Percentiles rank a stretch among this genome's conserved stretches.
These are phyloP conservation scores for Heliconius nattereri DNA, from an alignment of 1,140 invertebrate genomes.

Conservation along the genomic window DNA sequence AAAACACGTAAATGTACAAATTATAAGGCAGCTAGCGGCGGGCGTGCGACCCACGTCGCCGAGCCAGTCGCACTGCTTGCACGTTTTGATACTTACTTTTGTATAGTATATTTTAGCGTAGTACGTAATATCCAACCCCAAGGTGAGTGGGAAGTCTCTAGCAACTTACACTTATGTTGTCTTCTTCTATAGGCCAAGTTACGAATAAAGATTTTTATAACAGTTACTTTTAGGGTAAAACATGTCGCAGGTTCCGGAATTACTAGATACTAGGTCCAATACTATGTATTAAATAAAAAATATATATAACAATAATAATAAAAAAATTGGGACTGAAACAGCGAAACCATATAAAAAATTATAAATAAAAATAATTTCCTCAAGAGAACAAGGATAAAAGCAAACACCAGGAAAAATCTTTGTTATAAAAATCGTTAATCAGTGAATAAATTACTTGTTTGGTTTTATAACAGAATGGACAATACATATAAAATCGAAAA, in stretches of 20 bases:
- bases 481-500: not conserved
- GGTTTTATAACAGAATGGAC: not conserved
- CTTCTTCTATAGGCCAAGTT: not conserved
- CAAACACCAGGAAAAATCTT: not conserved
- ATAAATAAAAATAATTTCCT: not conserved
- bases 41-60: conserved; percentile 51
- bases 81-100: conserved; percentile 55
- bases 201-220: not conserved
- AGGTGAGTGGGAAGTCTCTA: conserved; percentile 66
- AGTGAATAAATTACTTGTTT: not conserved
- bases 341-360: not conserved
- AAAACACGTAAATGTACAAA: not conserved
- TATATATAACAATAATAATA: not conserved
- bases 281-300: not conserved
- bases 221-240: not conserved
- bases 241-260: too few species aligned
- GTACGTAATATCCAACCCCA: conserved; percentile 61
- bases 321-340: not conserved
- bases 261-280: not conserved
- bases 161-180: conserved; percentile 37
- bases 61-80: conserved; percentile 60
- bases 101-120: conserved; percentile 67
- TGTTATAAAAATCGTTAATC: not conserved
- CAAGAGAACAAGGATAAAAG: not conserved
- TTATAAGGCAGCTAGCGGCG: not conserved